A percentile compares a stretch with the other conserved stretches of the same genome.
These are phyloP conservation scores for Proterorhinus semilunaris DNA, from an alignment of 2,113 vertebrate genomes.

Conservation along the genomic window DNA sequence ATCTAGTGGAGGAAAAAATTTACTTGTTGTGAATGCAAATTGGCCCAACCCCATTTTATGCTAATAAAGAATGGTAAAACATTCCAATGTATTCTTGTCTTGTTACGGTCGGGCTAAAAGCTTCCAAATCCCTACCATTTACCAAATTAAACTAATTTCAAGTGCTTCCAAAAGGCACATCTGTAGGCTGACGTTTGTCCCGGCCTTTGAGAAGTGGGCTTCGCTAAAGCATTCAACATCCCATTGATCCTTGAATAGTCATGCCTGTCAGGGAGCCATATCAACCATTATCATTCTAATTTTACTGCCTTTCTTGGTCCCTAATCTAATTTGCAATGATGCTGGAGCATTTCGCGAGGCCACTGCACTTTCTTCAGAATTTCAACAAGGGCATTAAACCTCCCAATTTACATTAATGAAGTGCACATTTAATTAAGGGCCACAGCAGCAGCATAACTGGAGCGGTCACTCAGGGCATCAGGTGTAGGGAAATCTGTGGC, in stretches of 20 bases:
- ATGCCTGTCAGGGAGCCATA: slow-evolving; percentile 99
- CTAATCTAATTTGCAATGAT: slow-evolving; percentile 99
- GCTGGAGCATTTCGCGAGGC: slow-evolving; percentile 94
- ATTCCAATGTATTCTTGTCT: slow-evolving; percentile 98
- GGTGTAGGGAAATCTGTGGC: slow-evolving; percentile 19
- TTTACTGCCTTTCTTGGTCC: slow-evolving; percentile 98
- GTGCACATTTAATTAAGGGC: slow-evolving; percentile 99
- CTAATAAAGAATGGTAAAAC: slow-evolving; percentile 87
- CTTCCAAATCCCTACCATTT: slow-evolving; percentile 98
- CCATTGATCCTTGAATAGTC: slow-evolving; percentile 99
- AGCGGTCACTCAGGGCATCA: slow-evolving; percentile 68
- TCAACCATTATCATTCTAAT: slow-evolving; percentile 99
- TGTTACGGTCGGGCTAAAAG: slow-evolving; percentile 90
- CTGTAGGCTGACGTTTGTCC: slow-evolving; percentile 92
- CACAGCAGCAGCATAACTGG: slow-evolving; percentile 77
- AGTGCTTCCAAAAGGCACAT: slow-evolving; percentile 97
- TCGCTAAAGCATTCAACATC: slow-evolving; percentile 85
- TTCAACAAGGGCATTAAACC: slow-evolving; percentile 99
- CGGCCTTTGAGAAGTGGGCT: slow-evolving; percentile 84
- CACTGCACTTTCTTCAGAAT: slow-evolving; percentile 99
- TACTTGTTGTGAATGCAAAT: slow-evolving; percentile 88
- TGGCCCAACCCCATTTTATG: slow-evolving; percentile 84
- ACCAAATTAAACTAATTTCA: slow-evolving; percentile 99
- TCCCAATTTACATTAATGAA: slow-evolving; percentile 99
- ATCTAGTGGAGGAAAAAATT: slow-evolving; percentile 48